A percentile compares a stretch with the other conserved stretches of the same genome.
Evolutionary conservation across 2,113 vertebrate genomes (phyloP).

Genomic region (Neotragus moschatus): DNA sequence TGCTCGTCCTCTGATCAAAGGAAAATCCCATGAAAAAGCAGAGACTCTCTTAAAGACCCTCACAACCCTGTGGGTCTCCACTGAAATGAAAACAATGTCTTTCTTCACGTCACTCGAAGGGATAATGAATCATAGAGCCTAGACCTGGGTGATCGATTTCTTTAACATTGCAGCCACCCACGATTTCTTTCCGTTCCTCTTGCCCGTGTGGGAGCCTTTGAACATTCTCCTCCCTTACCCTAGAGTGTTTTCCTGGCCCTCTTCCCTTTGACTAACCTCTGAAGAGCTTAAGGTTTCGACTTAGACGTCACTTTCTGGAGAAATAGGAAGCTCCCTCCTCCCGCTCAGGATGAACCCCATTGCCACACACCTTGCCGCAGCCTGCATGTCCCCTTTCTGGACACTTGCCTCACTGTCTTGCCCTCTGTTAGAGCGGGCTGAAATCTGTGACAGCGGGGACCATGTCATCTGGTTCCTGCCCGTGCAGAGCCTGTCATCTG

Average conservation of each 20-base stretch:
- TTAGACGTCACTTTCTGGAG: neutral
- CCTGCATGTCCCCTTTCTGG: neutral
- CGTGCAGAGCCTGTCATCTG: neutral
- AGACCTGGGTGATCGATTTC: neutral
- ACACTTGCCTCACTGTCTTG: neutral
- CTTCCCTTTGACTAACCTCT: neutral
- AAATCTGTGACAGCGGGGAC: neutral
- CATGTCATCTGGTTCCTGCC: neutral
- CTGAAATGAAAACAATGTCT: neutral
- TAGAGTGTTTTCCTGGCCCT: neutral
- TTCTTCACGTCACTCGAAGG: neutral
- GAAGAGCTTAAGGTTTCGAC: neutral
- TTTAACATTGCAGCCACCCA: neutral
- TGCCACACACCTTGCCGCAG: neutral
- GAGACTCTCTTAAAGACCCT: neutral
- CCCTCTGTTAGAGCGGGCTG: neutral
- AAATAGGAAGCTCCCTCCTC: neutral
- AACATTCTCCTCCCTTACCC: neutral
- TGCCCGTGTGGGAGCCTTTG: neutral
- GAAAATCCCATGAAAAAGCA: neutral
- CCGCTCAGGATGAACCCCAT: rapidly evolving
- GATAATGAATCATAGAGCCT: neutral
- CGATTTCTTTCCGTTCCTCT: neutral
- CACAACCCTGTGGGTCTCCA: neutral
- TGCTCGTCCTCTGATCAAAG: neutral